Base-by-base conservation (phyloP, 2,797 vertebrate genomes). In the Pitangus sulphuratus region DNA sequence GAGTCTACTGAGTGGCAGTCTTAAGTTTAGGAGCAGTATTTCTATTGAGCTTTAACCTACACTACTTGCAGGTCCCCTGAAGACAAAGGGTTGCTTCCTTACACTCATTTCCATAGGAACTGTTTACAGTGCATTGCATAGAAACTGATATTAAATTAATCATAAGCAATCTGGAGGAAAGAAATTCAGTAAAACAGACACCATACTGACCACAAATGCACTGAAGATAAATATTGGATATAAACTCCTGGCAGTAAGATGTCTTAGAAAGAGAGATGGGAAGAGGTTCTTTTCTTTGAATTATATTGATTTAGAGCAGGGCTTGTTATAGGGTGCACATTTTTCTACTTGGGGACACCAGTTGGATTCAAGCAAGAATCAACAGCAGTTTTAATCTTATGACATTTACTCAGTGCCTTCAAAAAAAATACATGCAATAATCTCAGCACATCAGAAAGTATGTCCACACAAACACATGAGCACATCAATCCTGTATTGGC, bases 161-260 rank as follows among this genome's bases (percentile, higher is more conserved):
- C 26, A 56, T 53, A 40, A 74, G 11, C 26, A 54, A 40, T 12
- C 47, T n/a, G n/a, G 35, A 76, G 47, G 50, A 47, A 78, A 75
- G 26, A 84, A 68, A 60, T 6, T 6, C 48, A n/a, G 31, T 35
- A 30, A 74, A 82, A 28, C 14, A 66, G 35, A 47, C 7, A 37
- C 8, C 15, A 14, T 3, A 4, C 25, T 39, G 44, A 40, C 31
- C 25, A 28, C 57, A 61, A 78, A 40, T 79, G 64, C 40, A 76
- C 33, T 77, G 70, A 92, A 95, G 77, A 89, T 87, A 96, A 95
- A 93, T 95, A 96, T 60, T 84, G 48, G 70, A 77, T 92, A 90
- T 80, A 89, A 95, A 89, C 68, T 92, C 74, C 31, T 94, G 77
- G 93, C 80, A 90, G 70, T 26, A 86, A 89, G 86, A 39, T 68